phyloP scores from a whole-genome alignment of 1,140 invertebrate species.

The Anastrepha obliqua region DNA sequence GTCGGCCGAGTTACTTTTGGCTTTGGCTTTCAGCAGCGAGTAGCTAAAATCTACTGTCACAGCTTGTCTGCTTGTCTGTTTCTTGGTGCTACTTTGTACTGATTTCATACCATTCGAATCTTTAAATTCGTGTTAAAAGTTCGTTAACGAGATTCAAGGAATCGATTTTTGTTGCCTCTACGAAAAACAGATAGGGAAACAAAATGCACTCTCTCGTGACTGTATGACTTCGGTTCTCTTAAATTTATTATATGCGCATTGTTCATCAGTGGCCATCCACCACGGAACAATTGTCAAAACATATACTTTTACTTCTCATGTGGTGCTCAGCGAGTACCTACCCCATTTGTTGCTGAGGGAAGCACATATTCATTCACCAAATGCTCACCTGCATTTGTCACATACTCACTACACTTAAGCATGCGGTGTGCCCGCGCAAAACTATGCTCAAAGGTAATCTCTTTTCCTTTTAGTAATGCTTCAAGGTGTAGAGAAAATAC shows the following conservation, averaged over 20 bases:
- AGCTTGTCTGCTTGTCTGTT: neutral
- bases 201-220: neutral
- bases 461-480: too few relatives aligned
- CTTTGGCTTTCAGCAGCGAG: conserved; percentile 63
- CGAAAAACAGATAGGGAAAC: neutral
- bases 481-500: too few relatives aligned
- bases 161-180: conserved; percentile 31
- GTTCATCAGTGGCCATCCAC: neutral
- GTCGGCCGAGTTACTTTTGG: conserved; percentile 20
- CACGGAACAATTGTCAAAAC: neutral
- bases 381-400: too few relatives aligned
- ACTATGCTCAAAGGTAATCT: too few relatives aligned
- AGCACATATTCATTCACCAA: too few relatives aligned
- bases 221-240: neutral
- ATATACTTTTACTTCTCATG: neutral
- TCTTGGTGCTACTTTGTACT: neutral
- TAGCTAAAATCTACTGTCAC: conserved; percentile 46
- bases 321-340: too few relatives aligned
- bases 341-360: too few relatives aligned
- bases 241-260: neutral
- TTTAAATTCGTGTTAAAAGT: neutral
- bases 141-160: neutral
- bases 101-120: conserved; percentile 4
- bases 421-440: too few relatives aligned
- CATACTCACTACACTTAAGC: too few relatives aligned